A percentile compares a stretch with the other conserved stretches of the same genome.
phyloP scores from a whole-genome alignment of 2,113 vertebrate genomes.

The Brachionichthys hirsutus region DNA sequence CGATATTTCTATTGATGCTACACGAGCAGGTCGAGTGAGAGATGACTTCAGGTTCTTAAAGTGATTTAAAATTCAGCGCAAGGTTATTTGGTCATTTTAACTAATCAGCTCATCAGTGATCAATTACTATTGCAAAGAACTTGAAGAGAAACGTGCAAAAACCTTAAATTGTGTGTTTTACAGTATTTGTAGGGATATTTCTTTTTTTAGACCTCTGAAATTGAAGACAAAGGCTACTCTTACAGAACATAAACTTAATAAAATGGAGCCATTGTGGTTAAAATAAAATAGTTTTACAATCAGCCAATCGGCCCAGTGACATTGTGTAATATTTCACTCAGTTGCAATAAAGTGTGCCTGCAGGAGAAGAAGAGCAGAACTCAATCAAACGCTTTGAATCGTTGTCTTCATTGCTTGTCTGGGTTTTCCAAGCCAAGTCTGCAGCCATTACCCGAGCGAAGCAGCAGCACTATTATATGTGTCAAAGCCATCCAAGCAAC shows the following conservation, averaged over 20 bases:
- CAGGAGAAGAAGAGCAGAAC: conserved; percentile 23
- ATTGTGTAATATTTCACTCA: conserved; percentile 26
- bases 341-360: conserved; percentile 26
- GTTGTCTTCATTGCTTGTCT: conserved; percentile 39
- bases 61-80: no score
- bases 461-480: conserved; percentile 57
- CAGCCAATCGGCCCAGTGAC: conserved; percentile 39
- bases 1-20: conserved; percentile 53
- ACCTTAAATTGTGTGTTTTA: no score
- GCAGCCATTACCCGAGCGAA: conserved; percentile 42
- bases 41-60: neutral
- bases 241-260: no score
- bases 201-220: no score
- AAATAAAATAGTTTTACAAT: conserved; percentile 27
- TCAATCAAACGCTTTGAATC: conserved; percentile 26
- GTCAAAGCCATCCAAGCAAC: conserved; percentile 54
- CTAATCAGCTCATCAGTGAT: no score
- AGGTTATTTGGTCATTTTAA: no score
- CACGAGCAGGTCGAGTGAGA: neutral
- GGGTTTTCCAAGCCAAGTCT: conserved; percentile 37
- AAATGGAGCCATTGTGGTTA: neutral
- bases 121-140: no score
- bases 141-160: no score
- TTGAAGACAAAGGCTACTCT: no score
- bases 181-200: no score